Percentiles rank a stretch among this genome's conserved stretches.
phyloP scores from a whole-genome alignment of 1,140 invertebrate species.

The Sipha flava region DNA sequence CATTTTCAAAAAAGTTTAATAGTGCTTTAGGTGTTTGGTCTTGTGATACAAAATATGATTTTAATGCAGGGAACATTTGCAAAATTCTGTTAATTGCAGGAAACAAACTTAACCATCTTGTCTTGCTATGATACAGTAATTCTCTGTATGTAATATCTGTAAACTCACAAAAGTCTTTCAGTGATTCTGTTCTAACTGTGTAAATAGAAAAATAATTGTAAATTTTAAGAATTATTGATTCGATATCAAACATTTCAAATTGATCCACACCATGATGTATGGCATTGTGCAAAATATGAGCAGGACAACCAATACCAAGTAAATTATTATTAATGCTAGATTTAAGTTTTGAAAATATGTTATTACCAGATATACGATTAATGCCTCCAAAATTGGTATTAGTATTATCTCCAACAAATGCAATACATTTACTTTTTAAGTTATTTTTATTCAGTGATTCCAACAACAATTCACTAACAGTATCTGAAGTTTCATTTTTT shows the following conservation, averaged over 20 bases:
- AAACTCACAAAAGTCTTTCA: neutral
- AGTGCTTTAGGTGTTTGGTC: neutral
- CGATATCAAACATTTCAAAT: neutral
- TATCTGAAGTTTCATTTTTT: neutral
- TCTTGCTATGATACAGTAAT: neutral
- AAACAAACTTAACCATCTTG: neutral
- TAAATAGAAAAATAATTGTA: constrained; percentile 54
- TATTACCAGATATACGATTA: neutral
- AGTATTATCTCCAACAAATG: neutral
- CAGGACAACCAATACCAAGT: neutral
- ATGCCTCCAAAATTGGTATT: neutral
- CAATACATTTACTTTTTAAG: neutral
- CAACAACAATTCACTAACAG: neutral
- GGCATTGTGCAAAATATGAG: neutral
- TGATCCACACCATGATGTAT: neutral
- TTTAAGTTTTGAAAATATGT: neutral
- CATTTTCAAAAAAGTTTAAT: neutral
- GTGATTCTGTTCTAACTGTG: neutral
- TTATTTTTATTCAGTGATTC: neutral
- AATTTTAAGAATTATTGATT: constrained; percentile 44
- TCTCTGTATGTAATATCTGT: neutral
- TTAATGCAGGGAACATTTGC: neutral
- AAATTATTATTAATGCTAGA: neutral
- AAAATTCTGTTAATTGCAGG: neutral
- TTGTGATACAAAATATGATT: neutral